Evolutionary conservation across 2,888 invertebrate genomes (phyloP).

Genomic region (Drosophila hamatofila): DNA sequence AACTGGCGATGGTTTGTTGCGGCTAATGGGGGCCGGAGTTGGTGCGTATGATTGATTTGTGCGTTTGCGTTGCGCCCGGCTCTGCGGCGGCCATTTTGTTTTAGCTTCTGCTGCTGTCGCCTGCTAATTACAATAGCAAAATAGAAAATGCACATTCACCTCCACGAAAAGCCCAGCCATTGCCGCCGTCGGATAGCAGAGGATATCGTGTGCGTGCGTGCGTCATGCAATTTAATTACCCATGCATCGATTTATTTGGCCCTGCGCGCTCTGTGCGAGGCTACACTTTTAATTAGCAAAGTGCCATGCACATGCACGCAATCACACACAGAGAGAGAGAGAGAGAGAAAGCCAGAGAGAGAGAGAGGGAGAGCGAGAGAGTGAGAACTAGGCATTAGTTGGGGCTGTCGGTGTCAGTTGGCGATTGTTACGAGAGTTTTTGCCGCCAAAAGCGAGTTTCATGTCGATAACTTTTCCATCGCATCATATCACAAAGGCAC

Average conservation of each 20-base stretch:
- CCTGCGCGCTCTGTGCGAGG: constrained; percentile 61
- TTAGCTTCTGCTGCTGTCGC: constrained; percentile 49
- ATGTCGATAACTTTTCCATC: constrained; percentile 50
- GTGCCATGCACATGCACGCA: constrained; percentile 75
- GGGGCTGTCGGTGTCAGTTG: constrained; percentile 65
- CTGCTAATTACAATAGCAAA: constrained; percentile 72
- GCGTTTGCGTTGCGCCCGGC: constrained; percentile 27
- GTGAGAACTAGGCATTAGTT: background rate
- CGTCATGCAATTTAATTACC: constrained; percentile 80
- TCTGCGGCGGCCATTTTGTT: constrained; percentile 65
- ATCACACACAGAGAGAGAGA: constrained; percentile 20
- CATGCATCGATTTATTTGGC: constrained; percentile 76
- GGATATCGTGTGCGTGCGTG: constrained; percentile 59
- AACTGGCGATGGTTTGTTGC: background rate
- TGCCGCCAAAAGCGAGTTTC: constrained; percentile 22
- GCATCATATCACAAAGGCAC: constrained; percentile 28
- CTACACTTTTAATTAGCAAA: constrained; percentile 79
- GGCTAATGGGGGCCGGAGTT: background rate
- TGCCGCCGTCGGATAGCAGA: constrained; percentile 9
- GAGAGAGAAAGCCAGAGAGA: background rate
- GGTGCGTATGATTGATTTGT: constrained; percentile 68
- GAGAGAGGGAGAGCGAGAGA: background rate
- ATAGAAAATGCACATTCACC: constrained; percentile 42
- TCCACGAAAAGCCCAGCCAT: background rate
- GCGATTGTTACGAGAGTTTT: constrained; percentile 66